Base-by-base conservation (phyloP, 2,888 invertebrate species). In the Auanema freiburgensis region DNA sequence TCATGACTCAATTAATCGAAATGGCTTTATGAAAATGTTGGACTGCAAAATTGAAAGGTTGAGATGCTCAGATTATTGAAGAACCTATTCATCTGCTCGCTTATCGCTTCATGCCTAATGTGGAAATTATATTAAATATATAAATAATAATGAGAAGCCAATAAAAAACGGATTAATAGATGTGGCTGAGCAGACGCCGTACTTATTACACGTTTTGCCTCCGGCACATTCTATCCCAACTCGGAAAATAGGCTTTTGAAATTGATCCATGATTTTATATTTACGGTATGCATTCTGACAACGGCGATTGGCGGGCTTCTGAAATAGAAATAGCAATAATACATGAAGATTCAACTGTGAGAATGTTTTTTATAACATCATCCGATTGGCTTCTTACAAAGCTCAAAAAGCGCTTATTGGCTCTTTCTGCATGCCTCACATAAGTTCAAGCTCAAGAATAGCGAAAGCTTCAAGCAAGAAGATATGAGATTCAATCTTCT, bases 181-280 rank as follows among this genome's bases (percentile, higher is more conserved):
- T 33, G 33, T 33, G 33, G 73, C 66, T 54, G 78, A 69, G 69
- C 83, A 83, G 54, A 80, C 73, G 8, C 83, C 83, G 68, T 74
- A 81, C 49, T 81, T 76, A 68, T 83, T 84, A 67, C 83, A 83
- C 16, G 72, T 71, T 46, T 57, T 57, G 41, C 82, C 83, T 16
- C 83, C 81, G 24, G 80, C 80, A 61, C 83, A 83, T 46, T 77
- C 79, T 51, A 83, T 63, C 6, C 82, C 83, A 14, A 79, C 77
- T 16, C 83, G 67, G 74, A 77, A 79, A 49, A 83, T 79, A 23
- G 83, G 73, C 51, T 71, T 71, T 58, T 69, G 66, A 56, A 69
- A 73, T 60, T 67, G 66, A 56, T 71, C 71, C 64, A 71, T 70
- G 50, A 84, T 77, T 56, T 74, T 76, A 67, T 79, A 81, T 57